These are phyloP conservation scores for Yponomeuta cagnagella DNA, from an alignment of 2,888 invertebrate genomes.

Conservation along the genomic window DNA sequence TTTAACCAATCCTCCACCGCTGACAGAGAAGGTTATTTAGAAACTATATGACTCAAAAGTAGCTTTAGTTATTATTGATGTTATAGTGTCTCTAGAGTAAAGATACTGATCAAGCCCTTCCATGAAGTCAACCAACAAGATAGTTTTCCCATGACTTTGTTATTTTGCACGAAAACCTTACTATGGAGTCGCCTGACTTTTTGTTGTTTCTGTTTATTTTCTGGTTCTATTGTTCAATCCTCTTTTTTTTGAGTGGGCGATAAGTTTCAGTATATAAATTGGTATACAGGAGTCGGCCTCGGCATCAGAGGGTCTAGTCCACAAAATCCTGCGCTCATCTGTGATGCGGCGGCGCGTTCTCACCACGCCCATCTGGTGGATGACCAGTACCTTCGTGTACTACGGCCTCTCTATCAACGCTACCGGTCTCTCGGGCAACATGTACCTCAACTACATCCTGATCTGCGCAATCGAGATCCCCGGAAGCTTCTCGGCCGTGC, in stretches of 20 bases:
- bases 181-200: too few relatives aligned
- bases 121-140: too few relatives aligned
- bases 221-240: too few relatives aligned
- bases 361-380: slow-evolving; percentile 85
- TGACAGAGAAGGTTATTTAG: background rate
- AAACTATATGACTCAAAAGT: background rate
- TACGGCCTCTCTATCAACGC: slow-evolving; percentile 88
- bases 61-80: too few relatives aligned
- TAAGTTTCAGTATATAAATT: background rate
- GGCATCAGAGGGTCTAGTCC: slow-evolving; percentile 13
- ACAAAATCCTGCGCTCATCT: slow-evolving; percentile 61
- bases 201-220: too few relatives aligned
- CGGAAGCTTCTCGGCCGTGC: slow-evolving; percentile 77
- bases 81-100: too few relatives aligned
- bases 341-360: slow-evolving; percentile 73
- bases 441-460: slow-evolving; percentile 78
- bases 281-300: background rate
- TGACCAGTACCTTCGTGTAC: slow-evolving; percentile 85
- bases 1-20: slow-evolving; percentile 53
- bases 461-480: slow-evolving; percentile 82
- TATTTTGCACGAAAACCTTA: too few relatives aligned
- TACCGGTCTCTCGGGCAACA: slow-evolving; percentile 80
- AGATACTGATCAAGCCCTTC: too few relatives aligned
- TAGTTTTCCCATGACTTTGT: too few relatives aligned
- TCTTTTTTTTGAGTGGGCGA: too few relatives aligned